Conservation (phyloP, 2,888 invertebrate species). For the Pammene aurita region DNA sequence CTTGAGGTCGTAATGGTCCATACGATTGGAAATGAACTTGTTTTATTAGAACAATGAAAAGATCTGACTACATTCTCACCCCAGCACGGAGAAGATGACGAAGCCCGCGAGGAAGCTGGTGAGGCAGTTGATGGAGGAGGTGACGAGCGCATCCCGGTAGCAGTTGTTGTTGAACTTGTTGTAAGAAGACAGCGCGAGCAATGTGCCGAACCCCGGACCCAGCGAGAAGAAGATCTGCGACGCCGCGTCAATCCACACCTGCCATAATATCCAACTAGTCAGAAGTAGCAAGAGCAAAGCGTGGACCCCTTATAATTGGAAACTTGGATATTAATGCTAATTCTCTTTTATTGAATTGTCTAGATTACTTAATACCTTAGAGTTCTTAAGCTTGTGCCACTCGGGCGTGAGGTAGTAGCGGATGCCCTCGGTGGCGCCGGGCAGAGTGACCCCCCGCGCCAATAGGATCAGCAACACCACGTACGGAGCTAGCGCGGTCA, state of each 20-base stretch:
- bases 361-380: no score
- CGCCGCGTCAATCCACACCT: slow-evolving; percentile 97
- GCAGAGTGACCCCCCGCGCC: slow-evolving; percentile 91
- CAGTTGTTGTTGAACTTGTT: slow-evolving; percentile 97
- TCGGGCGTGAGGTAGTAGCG: slow-evolving; percentile 94
- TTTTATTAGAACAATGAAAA: neutral
- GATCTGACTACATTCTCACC: slow-evolving; percentile 70
- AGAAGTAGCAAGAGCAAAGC: neutral
- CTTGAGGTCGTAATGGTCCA: no score
- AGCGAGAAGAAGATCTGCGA: slow-evolving; percentile 97
- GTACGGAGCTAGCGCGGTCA: slow-evolving; percentile 96
- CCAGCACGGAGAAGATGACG: slow-evolving; percentile 96
- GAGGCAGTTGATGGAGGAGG: slow-evolving; percentile 94
- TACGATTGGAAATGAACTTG: neutral
- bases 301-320: neutral
- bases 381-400: slow-evolving; percentile 91
- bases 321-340: no score
- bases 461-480: slow-evolving; percentile 93
- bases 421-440: slow-evolving; percentile 93
- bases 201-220: slow-evolving; percentile 96
- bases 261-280: neutral
- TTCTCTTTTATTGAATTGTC: neutral
- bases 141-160: slow-evolving; percentile 94
- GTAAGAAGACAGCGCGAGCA: slow-evolving; percentile 95
- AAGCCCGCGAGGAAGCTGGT: slow-evolving; percentile 97